Percentiles rank a stretch among this genome's conserved stretches.
These are phyloP conservation scores for Serranus cabrilla DNA, from an alignment of 2,797 vertebrate genomes.

Conservation along the genomic window DNA sequence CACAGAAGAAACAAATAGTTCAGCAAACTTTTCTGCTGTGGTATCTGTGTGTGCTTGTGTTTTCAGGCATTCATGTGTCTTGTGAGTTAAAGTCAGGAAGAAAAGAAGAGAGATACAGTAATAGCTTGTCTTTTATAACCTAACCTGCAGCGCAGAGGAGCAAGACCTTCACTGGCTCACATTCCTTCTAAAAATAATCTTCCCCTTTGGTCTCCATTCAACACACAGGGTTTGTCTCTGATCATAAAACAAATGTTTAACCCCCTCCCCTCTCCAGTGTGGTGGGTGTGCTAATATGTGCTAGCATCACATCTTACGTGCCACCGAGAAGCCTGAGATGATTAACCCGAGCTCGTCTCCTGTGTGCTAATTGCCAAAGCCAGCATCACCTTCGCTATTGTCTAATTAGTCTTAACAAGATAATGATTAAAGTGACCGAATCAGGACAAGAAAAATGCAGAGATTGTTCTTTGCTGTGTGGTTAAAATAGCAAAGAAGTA, in stretches of 20 bases:
- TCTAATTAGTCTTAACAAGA: constrained; percentile 81
- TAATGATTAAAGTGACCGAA: constrained; percentile 73
- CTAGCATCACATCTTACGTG: constrained; percentile 78
- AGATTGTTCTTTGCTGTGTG: constrained; percentile 8
- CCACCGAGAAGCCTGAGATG: constrained; percentile 88
- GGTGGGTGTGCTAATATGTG: constrained; percentile 42
- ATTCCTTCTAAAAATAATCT: constrained; percentile 23
- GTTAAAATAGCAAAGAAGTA: background rate
- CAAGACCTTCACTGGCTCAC: constrained; percentile 4
- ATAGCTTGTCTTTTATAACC: constrained; percentile 38
- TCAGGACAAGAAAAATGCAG: constrained; percentile 18
- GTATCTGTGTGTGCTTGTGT: constrained; percentile 8
- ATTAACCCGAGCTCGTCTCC: constrained; percentile 92
- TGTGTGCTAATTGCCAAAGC: constrained; percentile 92
- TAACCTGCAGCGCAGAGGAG: background rate
- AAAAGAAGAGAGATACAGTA: background rate
- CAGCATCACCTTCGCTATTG: constrained; percentile 90
- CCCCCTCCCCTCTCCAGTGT: background rate
- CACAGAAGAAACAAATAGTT: constrained; percentile 34
- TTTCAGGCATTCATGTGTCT: background rate
- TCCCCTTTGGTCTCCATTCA: background rate
- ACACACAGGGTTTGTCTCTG: constrained; percentile 30
- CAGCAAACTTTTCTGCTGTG: constrained; percentile 7
- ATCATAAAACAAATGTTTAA: constrained; percentile 39
- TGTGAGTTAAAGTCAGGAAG: background rate